Base-by-base conservation (phyloP, 2,888 invertebrate species). In the Sinohyriopsis cumingii region DNA sequence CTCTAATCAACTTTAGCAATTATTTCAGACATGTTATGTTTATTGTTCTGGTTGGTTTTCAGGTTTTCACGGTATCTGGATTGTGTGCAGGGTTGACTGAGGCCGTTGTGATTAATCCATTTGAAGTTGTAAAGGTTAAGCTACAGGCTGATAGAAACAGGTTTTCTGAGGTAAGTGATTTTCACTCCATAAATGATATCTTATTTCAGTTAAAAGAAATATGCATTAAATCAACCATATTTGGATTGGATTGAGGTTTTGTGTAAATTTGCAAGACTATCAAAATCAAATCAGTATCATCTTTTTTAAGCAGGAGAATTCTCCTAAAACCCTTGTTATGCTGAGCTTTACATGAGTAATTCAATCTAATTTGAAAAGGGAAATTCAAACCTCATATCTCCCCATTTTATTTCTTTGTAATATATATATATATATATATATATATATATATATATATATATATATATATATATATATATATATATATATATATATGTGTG, bases 111-210 rank as follows among this genome's bases (percentile, higher is more conserved):
- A 95, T 97, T 0, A 97, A 97, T 91, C 97, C 97, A 0, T 97
- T 97, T 89, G 97, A 98, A 92, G 96, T 97, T 55, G 95, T 98
- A 0, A 98, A 98, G 92, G 96, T 98, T n/a, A 93, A 83, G 65
- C 77, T 90, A 66, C 90, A 90, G 71, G 84, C 90, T 61, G 87
- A 88, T 53, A 84, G 87, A 71, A 76, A 71, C 66, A 67, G 66
- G 28, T 82, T 84, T 65, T 57, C 70, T 59, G 67, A 86, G 80
- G 85, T 86, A 67, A 75, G 68, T 22, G 19, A 45, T 12, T 45
- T 45, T 45, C 45, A 45, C 15, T 45, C 45, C 15, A 45, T 45
- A 15, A 45, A 15, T 62, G 54, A 28, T 15, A 54, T 19, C 20
- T 18, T 55, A 54, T 15, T 25, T 33, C 28, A 33, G 5, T n/a